A percentile compares a stretch with the other conserved stretches of the same genome.
Evolutionary conservation across 1,140 invertebrate genomes (phyloP).

Genomic region (Procambarus virginalis): DNA sequence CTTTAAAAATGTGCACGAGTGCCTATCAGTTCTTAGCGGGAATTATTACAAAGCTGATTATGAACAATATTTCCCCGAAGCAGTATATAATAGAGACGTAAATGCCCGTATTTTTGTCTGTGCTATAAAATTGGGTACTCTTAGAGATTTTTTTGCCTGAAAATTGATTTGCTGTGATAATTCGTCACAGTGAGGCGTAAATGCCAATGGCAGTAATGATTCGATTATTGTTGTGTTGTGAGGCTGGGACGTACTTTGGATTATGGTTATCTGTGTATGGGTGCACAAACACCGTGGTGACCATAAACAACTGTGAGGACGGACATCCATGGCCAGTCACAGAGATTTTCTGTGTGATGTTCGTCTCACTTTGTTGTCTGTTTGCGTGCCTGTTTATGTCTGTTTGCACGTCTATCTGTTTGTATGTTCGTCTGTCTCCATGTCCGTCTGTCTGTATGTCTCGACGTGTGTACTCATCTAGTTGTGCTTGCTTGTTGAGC

Average conservation of each 20-base stretch:
- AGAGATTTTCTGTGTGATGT: too few relatives aligned
- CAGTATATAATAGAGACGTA: not conserved
- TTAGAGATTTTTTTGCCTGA: not conserved
- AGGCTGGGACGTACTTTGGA: not conserved
- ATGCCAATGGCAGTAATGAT: constrained; percentile 49
- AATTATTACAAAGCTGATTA: constrained; percentile 19
- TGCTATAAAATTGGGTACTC: not conserved
- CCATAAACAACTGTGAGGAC: too few relatives aligned
- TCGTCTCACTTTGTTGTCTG: too few relatives aligned
- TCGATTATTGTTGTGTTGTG: constrained; percentile 45
- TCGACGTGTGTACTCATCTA: too few relatives aligned
- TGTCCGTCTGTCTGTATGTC: too few relatives aligned
- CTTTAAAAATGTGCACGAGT: constrained; percentile 50
- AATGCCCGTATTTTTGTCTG: not conserved
- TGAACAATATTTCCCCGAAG: not conserved
- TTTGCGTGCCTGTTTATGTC: too few relatives aligned
- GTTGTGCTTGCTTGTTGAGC: too few relatives aligned
- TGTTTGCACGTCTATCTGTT: too few relatives aligned
- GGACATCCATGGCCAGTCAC: too few relatives aligned
- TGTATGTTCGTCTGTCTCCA: too few relatives aligned
- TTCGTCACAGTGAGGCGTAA: constrained; percentile 33
- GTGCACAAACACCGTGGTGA: not conserved
- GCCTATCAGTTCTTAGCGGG: constrained; percentile 4
- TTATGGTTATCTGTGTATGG: constrained; percentile 4
- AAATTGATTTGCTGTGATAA: constrained; percentile 43